Evolutionary conservation across 2,113 vertebrate genomes (phyloP), one percentile per base, ranked within the genome.

Genomic region (Mobula birostris): DNA sequence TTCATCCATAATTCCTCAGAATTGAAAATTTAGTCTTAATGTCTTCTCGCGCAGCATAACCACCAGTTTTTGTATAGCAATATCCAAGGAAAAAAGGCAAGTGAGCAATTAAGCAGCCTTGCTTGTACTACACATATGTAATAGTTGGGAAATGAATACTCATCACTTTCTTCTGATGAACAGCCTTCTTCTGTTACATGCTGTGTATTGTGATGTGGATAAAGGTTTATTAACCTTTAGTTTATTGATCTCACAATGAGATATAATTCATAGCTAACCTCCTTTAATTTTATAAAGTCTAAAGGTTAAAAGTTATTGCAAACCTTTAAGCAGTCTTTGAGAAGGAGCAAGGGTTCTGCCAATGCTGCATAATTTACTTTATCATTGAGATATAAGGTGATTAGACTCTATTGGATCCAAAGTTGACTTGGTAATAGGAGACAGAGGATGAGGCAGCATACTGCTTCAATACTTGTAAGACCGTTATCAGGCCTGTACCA

Each of bases 271-370:
- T 36, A 48, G n/a, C 72, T 74, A 74, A 19, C 15, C 17, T 36
- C 40, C 0, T 68, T 15, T 6, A 91, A 40, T 32, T 17, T 68
- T 19, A n/a, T 40, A 2, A 63, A 91, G n/a, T 91, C 14, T n/a
- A 70, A 91, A 91, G 63, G 27, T 91, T 91, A 91, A 70, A 91
- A 91, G 58, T 32, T 91, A 36, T 70, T 36, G 32, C 6, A 32
- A 24, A 70, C 17, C 66, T 17, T 91, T 70, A 21, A 7, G 15
- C 17, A 91, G 63, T 66, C 66, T 40, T 6, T 72, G 90, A 82
- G 79, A 15, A 72, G 15, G n/a, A 32, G 17, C 2, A 72, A 48
- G 36, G 63, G 63, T 91, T 91, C 66, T 68, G 29, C 27, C 19
- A 72, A 11, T 70, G 21, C 17, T 15, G 14, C 15, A 27, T 17